phyloP scores from a whole-genome alignment of 2,113 vertebrate species.

The Trematomus loennbergii region DNA sequence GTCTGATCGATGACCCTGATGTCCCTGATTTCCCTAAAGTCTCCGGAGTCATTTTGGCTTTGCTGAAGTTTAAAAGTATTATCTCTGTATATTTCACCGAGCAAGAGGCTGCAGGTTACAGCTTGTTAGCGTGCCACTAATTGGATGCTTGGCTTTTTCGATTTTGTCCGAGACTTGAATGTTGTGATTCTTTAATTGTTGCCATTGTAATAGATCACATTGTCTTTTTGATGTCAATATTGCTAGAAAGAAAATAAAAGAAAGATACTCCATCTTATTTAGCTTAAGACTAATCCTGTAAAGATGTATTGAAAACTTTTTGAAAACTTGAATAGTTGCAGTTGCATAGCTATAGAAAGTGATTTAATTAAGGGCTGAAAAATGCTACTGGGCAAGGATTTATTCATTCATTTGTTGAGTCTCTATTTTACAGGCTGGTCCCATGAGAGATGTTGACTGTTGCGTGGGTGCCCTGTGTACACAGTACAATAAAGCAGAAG shows the following conservation, averaged over 20 bases:
- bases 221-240: background rate
- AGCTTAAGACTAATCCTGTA: background rate
- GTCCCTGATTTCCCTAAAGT: slow-evolving; percentile 3
- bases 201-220: slow-evolving; percentile 15
- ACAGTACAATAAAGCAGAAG: slow-evolving; percentile 2
- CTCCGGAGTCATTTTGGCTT: background rate
- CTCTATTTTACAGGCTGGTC: background rate
- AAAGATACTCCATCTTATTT: background rate
- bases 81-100: background rate
- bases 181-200: slow-evolving; percentile 25
- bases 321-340: background rate
- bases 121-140: slow-evolving; percentile 3
- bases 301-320: background rate
- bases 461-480: background rate
- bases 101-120: slow-evolving; percentile 1
- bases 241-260: background rate
- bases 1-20: background rate
- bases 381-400: background rate
- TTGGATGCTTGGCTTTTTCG: slow-evolving; percentile 7
- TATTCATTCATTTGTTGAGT: background rate
- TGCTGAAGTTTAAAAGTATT: background rate
- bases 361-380: slow-evolving; percentile 10
- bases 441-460: slow-evolving; percentile 12
- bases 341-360: background rate
- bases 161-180: slow-evolving; percentile 17